These are phyloP conservation scores for Anarrhichthys ocellatus DNA, from an alignment of 2,113 vertebrate species.

Conservation along the genomic window DNA sequence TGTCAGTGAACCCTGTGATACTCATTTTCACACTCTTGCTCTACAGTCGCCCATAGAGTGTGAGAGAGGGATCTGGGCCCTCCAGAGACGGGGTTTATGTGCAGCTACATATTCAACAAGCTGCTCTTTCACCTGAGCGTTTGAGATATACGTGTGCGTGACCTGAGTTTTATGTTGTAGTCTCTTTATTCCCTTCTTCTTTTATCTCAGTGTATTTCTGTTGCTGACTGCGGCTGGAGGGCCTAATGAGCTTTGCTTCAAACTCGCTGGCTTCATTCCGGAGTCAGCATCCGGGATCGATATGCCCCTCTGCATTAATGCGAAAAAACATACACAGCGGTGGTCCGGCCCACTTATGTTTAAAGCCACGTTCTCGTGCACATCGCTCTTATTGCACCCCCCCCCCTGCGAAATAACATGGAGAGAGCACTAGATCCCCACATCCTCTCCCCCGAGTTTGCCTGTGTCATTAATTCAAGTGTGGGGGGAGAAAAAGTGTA, in stretches of 20 bases:
- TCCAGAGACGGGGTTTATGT: slow-evolving; percentile 3
- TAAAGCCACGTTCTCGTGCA: slow-evolving; percentile 56
- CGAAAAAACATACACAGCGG: slow-evolving; percentile 56
- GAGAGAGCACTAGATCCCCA: slow-evolving; percentile 26
- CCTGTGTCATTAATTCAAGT: slow-evolving; percentile 66
- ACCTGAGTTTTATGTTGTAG: slow-evolving; percentile 18
- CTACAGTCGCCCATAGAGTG: too few species aligned
- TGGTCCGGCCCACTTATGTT: slow-evolving; percentile 55
- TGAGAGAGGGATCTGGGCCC: background rate
- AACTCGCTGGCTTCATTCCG: slow-evolving; percentile 67
- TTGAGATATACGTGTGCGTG: slow-evolving; percentile 30
- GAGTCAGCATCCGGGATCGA: slow-evolving; percentile 68
- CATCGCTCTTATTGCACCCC: slow-evolving; percentile 35
- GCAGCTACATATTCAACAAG: slow-evolving; percentile 26
- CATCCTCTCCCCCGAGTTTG: slow-evolving; percentile 34
- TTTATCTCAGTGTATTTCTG: slow-evolving; percentile 20
- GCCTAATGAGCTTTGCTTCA: slow-evolving; percentile 73
- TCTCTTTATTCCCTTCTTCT: background rate
- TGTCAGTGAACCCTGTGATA: too few species aligned
- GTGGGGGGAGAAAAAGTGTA: slow-evolving; percentile 20
- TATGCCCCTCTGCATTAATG: slow-evolving; percentile 74
- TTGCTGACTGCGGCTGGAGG: slow-evolving; percentile 2
- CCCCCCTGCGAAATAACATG: slow-evolving; percentile 27
- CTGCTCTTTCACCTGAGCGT: slow-evolving; percentile 1
- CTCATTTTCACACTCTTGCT: too few species aligned